These are phyloP conservation scores for Hydraecia micacea DNA, from an alignment of 2,888 invertebrate species.

Conservation along the genomic window DNA sequence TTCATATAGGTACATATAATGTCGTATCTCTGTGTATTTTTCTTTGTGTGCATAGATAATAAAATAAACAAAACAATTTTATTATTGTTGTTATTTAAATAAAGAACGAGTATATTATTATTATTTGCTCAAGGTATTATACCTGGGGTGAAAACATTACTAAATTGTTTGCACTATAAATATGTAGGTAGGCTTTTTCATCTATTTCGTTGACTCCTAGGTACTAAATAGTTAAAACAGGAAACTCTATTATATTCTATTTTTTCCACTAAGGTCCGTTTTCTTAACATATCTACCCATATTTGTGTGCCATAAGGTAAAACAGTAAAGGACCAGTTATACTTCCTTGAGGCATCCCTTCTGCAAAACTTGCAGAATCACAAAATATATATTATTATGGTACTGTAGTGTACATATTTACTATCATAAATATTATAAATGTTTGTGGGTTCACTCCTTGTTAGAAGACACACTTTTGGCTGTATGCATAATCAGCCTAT, in stretches of 20 bases:
- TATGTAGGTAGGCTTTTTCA: background rate
- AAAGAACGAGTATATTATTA: background rate
- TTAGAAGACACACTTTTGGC: too few relatives aligned
- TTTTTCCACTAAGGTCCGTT: background rate
- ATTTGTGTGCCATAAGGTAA: background rate
- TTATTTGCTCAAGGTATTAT: background rate
- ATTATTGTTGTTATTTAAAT: background rate
- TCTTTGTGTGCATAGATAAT: background rate
- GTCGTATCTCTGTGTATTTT: background rate
- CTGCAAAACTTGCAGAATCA: background rate
- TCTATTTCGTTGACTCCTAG: background rate
- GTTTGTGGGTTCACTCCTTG: too few relatives aligned
- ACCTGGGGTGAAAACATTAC: background rate
- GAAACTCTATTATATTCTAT: background rate
- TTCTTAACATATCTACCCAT: background rate
- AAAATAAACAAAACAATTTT: background rate
- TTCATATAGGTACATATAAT: too few relatives aligned
- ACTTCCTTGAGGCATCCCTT: background rate
- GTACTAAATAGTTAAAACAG: background rate
- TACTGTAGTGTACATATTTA: background rate
- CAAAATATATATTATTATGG: background rate
- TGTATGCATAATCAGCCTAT: too few relatives aligned
- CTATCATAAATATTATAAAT: background rate
- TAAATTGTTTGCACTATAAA: background rate
- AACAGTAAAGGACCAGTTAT: background rate